Evolutionary conservation across 92 coral and sea anemone species (phyloP), one percentile per base, ranked within the genome.

Genomic region (Meandrina meandrites): DNA sequence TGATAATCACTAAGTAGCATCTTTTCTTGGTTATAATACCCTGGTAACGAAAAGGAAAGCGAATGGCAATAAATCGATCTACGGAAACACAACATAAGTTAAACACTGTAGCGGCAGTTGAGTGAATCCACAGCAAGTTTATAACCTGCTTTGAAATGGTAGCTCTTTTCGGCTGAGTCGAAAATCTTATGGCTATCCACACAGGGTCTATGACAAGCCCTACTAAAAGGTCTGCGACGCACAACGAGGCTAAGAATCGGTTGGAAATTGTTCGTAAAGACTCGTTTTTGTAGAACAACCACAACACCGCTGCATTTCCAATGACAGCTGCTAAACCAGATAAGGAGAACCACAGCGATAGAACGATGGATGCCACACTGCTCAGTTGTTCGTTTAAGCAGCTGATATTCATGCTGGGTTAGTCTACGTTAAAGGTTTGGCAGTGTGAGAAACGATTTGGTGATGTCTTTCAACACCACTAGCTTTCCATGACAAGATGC

Each of bases 201-300:
- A 5, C 3, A 15, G 85, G 85, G 27, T 28, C 47, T 16, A 81
- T 69, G n/a, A 84, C 80, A 31, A 89, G 80, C 81, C 91, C 91
- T 12, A 86, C 86, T 0, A 84, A 40, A 47, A 89, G 64, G 75
- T 89, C 91, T 24, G 91, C 88, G 1, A 71, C 16, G 7, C 85
- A 81, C 47, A 89, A 51, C 36, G 88, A 82, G 22, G 84, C 88
- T 30, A 89, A 74, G 62, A 83, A 50, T 13, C 80, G 84, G 72
- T 89, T 89, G 6, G 91, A 84, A 32, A 64, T 77, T 22, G 75
- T 89, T 79, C 91, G 51, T 30, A 89, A 70, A 47, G 91, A 21
- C 30, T 81, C 62, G 42, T 66, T 45, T 69, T 81, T 81, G 76
- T 42, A 81, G 28, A 81, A n/a, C 60, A 81, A 30, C 85, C 85